phyloP scores from a whole-genome alignment of 2,113 vertebrate genomes.

The Nansenia antarctica region DNA sequence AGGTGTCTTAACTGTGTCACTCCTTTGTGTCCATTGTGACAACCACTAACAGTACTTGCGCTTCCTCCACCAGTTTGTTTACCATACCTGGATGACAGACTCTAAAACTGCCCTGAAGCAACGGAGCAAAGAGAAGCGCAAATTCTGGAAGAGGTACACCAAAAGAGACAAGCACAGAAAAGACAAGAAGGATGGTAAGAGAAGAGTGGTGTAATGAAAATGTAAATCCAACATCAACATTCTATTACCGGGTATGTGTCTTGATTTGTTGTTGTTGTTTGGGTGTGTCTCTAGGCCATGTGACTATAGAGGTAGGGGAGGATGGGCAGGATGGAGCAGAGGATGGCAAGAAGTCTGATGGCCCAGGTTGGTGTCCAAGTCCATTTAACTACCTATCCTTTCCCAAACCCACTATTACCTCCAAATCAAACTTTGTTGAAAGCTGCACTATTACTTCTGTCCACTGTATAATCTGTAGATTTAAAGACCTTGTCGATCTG shows the following conservation, averaged over 20 bases:
- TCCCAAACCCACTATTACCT: too few relatives aligned
- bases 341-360: slow-evolving; percentile 53
- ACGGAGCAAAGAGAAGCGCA: slow-evolving; percentile 82
- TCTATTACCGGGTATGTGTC: background rate
- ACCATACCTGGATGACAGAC: slow-evolving; percentile 96
- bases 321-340: slow-evolving; percentile 61
- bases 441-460: too few relatives aligned
- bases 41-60: slow-evolving; percentile 12
- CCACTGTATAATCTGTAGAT: too few relatives aligned
- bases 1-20: background rate
- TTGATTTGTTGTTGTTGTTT: background rate
- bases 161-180: slow-evolving; percentile 70
- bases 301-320: slow-evolving; percentile 71
- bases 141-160: slow-evolving; percentile 78
- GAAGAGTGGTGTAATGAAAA: background rate
- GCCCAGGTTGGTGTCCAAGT: slow-evolving; percentile 61
- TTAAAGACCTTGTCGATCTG: too few relatives aligned
- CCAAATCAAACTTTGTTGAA: too few relatives aligned
- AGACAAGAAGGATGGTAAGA: slow-evolving; percentile 81
- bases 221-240: background rate
- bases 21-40: background rate
- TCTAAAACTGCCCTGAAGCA: slow-evolving; percentile 92
- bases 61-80: slow-evolving; percentile 85
- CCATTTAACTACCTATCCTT: background rate
- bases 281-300: slow-evolving; percentile 55